These are phyloP conservation scores for Tamias sibiricus DNA, from an alignment of 2,113 vertebrate species.

Conservation along the genomic window DNA sequence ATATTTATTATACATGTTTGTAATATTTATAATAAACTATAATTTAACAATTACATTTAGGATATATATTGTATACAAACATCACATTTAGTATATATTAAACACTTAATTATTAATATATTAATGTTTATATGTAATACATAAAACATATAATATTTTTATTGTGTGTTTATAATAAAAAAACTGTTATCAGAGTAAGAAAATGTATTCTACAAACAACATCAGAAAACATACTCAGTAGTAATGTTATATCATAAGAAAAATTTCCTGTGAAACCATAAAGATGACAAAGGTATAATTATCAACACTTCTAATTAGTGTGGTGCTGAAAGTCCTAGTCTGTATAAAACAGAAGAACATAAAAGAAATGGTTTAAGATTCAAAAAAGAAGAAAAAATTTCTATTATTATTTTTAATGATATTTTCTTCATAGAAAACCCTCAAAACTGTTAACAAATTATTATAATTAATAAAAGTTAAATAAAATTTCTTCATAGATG, in stretches of 20 bases:
- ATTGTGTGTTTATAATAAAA: too few species aligned
- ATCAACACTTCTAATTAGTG: too few species aligned
- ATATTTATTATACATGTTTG: too few species aligned
- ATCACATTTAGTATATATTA: too few species aligned
- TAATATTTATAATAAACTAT: too few species aligned
- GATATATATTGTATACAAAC: too few species aligned
- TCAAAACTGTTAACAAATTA: background rate
- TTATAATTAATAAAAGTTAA: background rate
- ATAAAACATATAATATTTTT: too few species aligned
- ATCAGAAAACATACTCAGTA: background rate
- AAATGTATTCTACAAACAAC: background rate
- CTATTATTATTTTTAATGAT: background rate
- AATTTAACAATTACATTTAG: too few species aligned
- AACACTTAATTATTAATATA: too few species aligned
- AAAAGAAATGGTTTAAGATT: background rate
- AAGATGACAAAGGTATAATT: background rate
- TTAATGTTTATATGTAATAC: background rate
- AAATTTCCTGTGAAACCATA: background rate
- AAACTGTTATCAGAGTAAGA: background rate
- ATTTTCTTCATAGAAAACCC: background rate
- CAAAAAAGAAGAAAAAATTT: background rate
- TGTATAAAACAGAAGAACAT: background rate
- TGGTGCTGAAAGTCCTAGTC: too few species aligned
- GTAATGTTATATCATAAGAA: background rate
- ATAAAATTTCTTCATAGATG: background rate